phyloP scores from a whole-genome alignment of 2,113 vertebrate species.

The Brachionichthys hirsutus region DNA sequence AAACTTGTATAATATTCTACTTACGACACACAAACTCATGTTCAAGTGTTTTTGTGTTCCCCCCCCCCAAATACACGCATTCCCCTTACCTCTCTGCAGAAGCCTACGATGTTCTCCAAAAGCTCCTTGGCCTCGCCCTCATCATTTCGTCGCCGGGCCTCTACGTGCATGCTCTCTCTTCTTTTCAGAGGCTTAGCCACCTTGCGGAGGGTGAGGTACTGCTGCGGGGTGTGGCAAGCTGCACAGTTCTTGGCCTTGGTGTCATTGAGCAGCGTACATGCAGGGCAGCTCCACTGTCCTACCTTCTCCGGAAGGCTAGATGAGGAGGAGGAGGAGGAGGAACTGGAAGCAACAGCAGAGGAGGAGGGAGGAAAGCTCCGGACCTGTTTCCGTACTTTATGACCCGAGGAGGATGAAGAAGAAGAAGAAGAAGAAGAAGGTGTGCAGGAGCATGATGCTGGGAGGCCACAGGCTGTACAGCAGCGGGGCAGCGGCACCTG shows the following conservation, averaged over 20 bases:
- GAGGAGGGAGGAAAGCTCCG: conserved; percentile 69
- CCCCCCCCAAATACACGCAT: not conserved
- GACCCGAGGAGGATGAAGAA: conserved; percentile 48
- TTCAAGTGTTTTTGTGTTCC: too few species aligned
- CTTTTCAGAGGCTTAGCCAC: conserved; percentile 84
- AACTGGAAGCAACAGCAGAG: conserved; percentile 43
- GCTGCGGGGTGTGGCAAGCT: conserved; percentile 92
- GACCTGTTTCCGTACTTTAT: conserved; percentile 77
- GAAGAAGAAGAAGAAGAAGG: conserved; percentile 56
- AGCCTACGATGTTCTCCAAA: conserved; percentile 95
- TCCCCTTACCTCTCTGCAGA: conserved; percentile 91
- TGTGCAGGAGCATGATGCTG: conserved; percentile 56
- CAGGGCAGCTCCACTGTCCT: conserved; percentile 88
- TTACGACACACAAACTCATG: too few species aligned
- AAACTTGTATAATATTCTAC: too few species aligned
- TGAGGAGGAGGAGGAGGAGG: conserved; percentile 41
- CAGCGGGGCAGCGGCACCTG: conserved; percentile 47
- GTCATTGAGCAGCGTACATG: conserved; percentile 93
- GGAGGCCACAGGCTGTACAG: conserved; percentile 77
- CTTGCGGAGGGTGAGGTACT: conserved; percentile 83
- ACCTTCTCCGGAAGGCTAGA: conserved; percentile 67
- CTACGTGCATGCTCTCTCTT: conserved; percentile 93
- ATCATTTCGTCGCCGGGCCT: conserved; percentile 89
- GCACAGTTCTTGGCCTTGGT: conserved; percentile 87
- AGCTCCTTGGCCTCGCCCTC: conserved; percentile 97